These are phyloP conservation scores for Myopa tessellatipennis DNA, from an alignment of 2,888 invertebrate species.

Conservation along the genomic window DNA sequence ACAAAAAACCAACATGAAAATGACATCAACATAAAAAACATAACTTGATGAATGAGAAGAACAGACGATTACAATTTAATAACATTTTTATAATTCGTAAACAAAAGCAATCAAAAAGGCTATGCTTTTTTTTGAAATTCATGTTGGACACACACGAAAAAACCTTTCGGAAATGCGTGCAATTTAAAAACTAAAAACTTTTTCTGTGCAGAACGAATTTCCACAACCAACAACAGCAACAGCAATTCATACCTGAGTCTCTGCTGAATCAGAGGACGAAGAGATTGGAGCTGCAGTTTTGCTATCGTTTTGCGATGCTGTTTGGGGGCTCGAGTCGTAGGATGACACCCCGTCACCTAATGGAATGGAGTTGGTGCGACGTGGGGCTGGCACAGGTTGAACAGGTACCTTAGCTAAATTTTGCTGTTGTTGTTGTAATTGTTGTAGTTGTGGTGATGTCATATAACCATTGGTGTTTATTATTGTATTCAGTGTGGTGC, in stretches of 20 bases:
- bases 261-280: conserved; percentile 49
- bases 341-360: conserved; percentile 54
- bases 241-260: conserved; percentile 60
- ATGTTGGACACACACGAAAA: no score
- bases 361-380: conserved; percentile 70
- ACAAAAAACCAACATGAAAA: background rate
- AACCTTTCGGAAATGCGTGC: conserved; percentile 7
- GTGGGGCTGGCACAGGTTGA: conserved; percentile 67
- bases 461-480: conserved; percentile 63
- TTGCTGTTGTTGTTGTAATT: conserved; percentile 40
- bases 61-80: background rate
- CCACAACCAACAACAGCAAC: conserved; percentile 15
- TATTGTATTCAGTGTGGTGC: conserved; percentile 32
- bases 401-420: conserved; percentile 60
- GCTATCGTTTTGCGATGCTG: conserved; percentile 39
- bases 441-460: conserved; percentile 30
- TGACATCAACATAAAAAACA: background rate
- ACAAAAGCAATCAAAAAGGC: background rate
- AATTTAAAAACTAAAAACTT: conserved; percentile 13
- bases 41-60: background rate
- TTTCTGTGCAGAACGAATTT: background rate
- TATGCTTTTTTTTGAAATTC: no score
- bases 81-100: background rate
- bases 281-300: conserved; percentile 37
- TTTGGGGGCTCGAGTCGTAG: conserved; percentile 47